Percentiles rank a stretch among this genome's conserved stretches.
These are phyloP conservation scores for Taurulus bubalis DNA, from an alignment of 2,113 vertebrate genomes.

Conservation along the genomic window DNA sequence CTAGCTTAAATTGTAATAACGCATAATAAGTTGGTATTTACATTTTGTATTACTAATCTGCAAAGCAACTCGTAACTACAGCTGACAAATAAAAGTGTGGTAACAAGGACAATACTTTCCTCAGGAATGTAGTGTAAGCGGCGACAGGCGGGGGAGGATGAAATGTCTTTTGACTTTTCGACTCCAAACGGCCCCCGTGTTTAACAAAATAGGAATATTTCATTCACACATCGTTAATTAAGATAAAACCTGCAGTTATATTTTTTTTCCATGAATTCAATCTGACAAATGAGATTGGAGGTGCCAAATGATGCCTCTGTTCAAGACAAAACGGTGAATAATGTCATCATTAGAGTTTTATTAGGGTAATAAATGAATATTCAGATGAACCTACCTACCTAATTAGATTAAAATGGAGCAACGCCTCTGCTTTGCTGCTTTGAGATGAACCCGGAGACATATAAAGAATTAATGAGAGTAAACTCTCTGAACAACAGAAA, in stretches of 20 bases:
- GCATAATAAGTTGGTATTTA: not conserved
- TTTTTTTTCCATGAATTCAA: not conserved
- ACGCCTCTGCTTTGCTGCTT: constrained; percentile 23
- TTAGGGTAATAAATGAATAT: constrained; percentile 38
- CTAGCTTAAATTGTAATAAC: not conserved
- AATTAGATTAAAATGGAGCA: constrained; percentile 52
- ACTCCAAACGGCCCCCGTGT: not conserved
- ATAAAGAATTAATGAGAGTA: constrained; percentile 49
- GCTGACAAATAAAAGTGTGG: not conserved
- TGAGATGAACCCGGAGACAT: constrained; percentile 36
- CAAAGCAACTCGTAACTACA: not conserved
- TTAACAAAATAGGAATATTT: not conserved
- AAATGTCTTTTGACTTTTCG: not conserved
- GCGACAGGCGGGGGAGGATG: not conserved
- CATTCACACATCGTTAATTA: constrained; percentile 9
- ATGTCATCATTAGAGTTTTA: constrained; percentile 30
- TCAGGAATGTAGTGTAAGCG: not conserved
- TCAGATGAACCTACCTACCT: constrained; percentile 19
- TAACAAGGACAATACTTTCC: not conserved
- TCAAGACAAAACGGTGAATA: constrained; percentile 37
- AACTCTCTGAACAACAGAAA: constrained; percentile 29
- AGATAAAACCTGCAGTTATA: not conserved
- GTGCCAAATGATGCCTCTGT: constrained; percentile 12
- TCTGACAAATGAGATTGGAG: constrained; percentile 20
- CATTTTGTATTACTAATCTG: not conserved